Evolutionary conservation across 2,113 vertebrate species (phyloP).

Genomic region (Cyanistes caeruleus): DNA sequence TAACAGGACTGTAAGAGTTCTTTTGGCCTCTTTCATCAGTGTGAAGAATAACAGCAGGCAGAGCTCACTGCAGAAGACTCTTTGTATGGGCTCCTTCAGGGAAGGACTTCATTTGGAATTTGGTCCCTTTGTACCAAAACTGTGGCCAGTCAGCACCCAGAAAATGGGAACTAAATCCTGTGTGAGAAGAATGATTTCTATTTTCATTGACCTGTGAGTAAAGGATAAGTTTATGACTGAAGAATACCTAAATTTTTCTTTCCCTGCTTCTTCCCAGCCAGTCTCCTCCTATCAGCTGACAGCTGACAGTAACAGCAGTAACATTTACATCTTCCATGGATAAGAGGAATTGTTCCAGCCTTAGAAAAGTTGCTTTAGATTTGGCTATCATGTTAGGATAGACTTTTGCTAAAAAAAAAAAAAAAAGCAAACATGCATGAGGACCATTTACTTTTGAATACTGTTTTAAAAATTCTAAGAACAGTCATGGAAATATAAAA

Average conservation of each 20-base stretch:
- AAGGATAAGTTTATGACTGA: background rate
- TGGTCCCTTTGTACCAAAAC: background rate
- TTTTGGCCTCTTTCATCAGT: background rate
- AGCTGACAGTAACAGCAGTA: background rate
- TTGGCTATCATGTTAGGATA: background rate
- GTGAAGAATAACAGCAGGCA: background rate
- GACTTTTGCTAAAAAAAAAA: background rate
- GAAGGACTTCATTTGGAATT: background rate
- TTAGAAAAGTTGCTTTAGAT: conserved; percentile 1
- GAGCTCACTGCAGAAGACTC: background rate
- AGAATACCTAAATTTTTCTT: background rate
- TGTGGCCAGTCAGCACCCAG: background rate
- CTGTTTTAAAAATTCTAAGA: background rate
- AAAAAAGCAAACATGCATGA: background rate
- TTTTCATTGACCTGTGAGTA: background rate
- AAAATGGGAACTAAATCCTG: background rate
- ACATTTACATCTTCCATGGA: background rate
- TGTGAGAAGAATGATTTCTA: background rate
- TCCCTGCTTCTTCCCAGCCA: background rate
- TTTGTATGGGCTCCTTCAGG: background rate
- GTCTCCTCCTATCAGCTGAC: background rate
- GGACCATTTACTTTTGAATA: background rate
- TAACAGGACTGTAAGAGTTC: background rate
- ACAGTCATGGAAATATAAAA: background rate
- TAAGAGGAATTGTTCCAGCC: background rate